Conservation (phyloP, 2,888 invertebrate genomes). For the Ophion ellenae region DNA sequence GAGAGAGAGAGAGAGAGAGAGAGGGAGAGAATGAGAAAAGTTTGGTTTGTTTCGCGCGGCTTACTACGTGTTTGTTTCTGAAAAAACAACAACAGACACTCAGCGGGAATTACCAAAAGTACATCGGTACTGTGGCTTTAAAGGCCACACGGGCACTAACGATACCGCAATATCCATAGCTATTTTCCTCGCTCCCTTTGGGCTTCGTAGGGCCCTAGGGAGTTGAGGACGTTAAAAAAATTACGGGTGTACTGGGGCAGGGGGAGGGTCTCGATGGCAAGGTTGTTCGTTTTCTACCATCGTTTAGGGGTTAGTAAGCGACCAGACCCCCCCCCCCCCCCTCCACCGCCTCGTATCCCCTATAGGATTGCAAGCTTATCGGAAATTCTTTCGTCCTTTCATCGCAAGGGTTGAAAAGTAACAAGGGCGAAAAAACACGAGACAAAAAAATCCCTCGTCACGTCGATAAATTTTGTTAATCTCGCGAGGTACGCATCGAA, state of each 20-base stretch:
- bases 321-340: background rate
- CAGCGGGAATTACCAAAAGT: conserved; percentile 28
- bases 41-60: background rate
- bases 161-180: conserved; percentile 8
- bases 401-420: conserved; percentile 1
- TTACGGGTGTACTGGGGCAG: conserved; percentile 8
- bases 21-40: background rate
- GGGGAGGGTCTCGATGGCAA: background rate
- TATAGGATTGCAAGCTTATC: background rate
- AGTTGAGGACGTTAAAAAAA: conserved; percentile 27
- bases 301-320: conserved; percentile 28
- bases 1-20: background rate
- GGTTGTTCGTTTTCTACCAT: conserved; percentile 18
- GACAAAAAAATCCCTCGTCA: conserved; percentile 13
- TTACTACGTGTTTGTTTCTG: background rate
- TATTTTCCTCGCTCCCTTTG: conserved; percentile 7
- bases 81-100: conserved; percentile 11
- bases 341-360: background rate
- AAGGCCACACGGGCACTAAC: conserved; percentile 23
- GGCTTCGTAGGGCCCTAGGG: background rate
- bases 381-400: conserved; percentile 6
- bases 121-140: conserved; percentile 21
- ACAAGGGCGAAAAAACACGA: background rate
- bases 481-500: too few species aligned
- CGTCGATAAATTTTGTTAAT: background rate